Evolutionary conservation across 1,140 invertebrate genomes (phyloP).

Genomic region (Venturia canescens): DNA sequence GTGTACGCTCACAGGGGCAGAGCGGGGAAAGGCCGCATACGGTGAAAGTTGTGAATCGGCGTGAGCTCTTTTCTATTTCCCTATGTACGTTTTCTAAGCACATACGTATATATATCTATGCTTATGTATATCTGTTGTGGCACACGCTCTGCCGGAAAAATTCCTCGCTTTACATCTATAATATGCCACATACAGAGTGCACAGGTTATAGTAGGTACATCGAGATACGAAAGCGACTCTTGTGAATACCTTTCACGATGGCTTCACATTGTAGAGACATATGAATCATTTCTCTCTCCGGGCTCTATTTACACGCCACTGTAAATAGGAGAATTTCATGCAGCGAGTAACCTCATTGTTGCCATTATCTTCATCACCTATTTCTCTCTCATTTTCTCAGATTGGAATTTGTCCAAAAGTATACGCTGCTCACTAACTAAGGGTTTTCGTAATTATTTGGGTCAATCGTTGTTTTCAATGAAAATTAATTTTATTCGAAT

Average conservation of each 20-base stretch:
- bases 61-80: slow-evolving; percentile 3
- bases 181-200: slow-evolving; percentile 24
- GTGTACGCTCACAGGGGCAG: slow-evolving; percentile 35
- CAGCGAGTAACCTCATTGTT: neutral
- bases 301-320: neutral
- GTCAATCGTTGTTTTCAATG: no score
- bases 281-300: neutral
- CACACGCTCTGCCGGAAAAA: slow-evolving; percentile 37
- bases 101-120: neutral
- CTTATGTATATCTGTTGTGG: slow-evolving; percentile 2
- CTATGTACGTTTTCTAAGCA: slow-evolving; percentile 14
- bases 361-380: neutral
- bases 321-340: slow-evolving; percentile 3
- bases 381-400: neutral
- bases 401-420: no score
- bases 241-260: slow-evolving; percentile 31
- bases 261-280: slow-evolving; percentile 35
- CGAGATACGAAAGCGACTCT: slow-evolving; percentile 26
- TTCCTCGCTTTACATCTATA: slow-evolving; percentile 36
- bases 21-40: neutral
- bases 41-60: slow-evolving; percentile 45
- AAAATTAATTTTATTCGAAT: no score
- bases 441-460: no score
- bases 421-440: no score
- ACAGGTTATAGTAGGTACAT: slow-evolving; percentile 28